These are phyloP conservation scores for Lophotis ruficrista DNA, from an alignment of 2,113 vertebrate genomes.

Conservation along the genomic window DNA sequence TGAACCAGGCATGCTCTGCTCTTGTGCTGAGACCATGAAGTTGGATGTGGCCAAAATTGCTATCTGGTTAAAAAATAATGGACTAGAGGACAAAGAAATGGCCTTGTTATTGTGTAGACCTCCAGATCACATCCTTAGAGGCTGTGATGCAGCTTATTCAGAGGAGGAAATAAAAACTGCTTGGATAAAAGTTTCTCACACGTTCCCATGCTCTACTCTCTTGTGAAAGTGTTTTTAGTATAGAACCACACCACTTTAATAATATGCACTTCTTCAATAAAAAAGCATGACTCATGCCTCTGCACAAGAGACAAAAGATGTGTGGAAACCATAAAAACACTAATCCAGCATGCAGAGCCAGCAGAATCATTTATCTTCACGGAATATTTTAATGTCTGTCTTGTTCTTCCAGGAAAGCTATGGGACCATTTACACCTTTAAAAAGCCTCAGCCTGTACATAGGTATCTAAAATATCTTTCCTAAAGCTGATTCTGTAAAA, in stretches of 20 bases:
- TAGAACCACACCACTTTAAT: background rate
- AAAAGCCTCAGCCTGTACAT: background rate
- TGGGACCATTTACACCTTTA: background rate
- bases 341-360: background rate
- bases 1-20: background rate
- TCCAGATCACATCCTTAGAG: background rate
- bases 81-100: background rate
- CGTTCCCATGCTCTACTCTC: background rate
- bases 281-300: slow-evolving; percentile 11
- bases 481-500: background rate
- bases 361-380: background rate
- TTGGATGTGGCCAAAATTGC: background rate
- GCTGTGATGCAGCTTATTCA: background rate
- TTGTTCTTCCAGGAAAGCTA: background rate
- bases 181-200: background rate
- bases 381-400: background rate
- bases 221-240: slow-evolving; percentile 15
- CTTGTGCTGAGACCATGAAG: background rate
- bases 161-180: background rate
- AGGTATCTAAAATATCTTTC: background rate
- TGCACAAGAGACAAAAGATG: slow-evolving; percentile 31
- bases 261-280: background rate
- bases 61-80: background rate
- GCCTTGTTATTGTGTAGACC: background rate
- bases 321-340: slow-evolving; percentile 19